Evolutionary conservation across 2,113 vertebrate genomes (phyloP), one percentile per base, ranked within the genome.

Genomic region (Planiliza haematocheilus): DNA sequence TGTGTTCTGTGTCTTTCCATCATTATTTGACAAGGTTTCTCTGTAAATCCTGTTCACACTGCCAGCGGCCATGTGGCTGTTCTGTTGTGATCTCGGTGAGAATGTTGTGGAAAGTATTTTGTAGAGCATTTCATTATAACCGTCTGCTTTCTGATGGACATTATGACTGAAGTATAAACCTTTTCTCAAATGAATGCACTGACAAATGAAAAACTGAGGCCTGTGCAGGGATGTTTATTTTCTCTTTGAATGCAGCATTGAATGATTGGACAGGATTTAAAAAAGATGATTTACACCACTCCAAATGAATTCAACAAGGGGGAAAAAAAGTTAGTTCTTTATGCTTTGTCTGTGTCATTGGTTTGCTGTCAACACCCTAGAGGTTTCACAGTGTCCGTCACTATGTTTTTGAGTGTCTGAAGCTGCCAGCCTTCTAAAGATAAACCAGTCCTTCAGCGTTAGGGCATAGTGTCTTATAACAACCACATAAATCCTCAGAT

Each of bases 391-490:
- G 18, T 48, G n/a, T 69, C 43, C 17, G 3, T 37, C 11, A 11
- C 20, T 10, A 10, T 42, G 48, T 77, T 14, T 55, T 16, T 46
- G 10, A 62, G 49, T 64, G 46, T 52, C 69, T 1, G 9, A 69
- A 73, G 77, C 50, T 18, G 74, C 63, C 66, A 72, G 87, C 83
- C 82, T 86, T 86, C 74, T 68, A 60, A 72, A 70, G 60, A 80
- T 74, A 30, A 84, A 83, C 75, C 85, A 56, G 86, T 82, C 75
- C 73, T 85, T 84, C 57, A 68, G 55, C 56, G 71, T 58, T 69
- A 21, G 72, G 82, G 61, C 82, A 65, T 51, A 84, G 91, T 92
- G 89, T 90, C 90, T 91, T 91, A 83, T 46, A 83, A 74, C 72
- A 82, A 89, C 80, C 72, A 68, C 37, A 43, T 59, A 70, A 74